Evolutionary conservation across 2,113 vertebrate species (phyloP), one percentile per base, ranked within the genome.

Genomic region (Setophaga kirtlandii): DNA sequence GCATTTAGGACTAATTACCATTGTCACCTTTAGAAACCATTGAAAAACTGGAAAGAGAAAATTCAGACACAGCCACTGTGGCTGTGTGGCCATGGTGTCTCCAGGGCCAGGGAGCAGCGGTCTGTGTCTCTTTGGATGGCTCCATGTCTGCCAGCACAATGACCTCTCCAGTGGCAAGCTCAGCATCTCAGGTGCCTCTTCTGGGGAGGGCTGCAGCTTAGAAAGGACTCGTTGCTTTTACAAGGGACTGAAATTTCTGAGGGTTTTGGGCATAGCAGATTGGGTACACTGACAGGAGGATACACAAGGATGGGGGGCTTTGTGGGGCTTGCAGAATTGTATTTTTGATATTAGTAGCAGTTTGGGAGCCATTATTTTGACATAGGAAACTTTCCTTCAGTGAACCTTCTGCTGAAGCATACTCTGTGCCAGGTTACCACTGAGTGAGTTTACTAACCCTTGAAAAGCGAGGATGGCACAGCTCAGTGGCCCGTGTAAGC

Each of bases 1-100:
- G 47, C 14, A n/a, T 73, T 94, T 91, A 74, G 63, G 79, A 69
- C 84, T 95, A 92, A 96, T 96, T 91, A 83, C n/a, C 18, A 3
- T 31, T 62, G 63, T 76, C 20, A 35, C 71, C 62, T 53, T 67
- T 79, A 91, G 69, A 94, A 70, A 73, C 42, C n/a, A 30, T 2
- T 64, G 83, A 56, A 73, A 89, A 79, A 85, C n/a, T 27, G 27
- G 30, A 83, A 96, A 44, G 65, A 77, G 82, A 81, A 83, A 62
- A 24, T 35, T 65, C 42, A 8, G 31, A 64, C 23, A 28, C 12
- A 5, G 11, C 27, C 14, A 5, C 4, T n/a, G 50, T 1, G 5
- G 24, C n/a, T 76, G 7, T 10, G 53, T 80, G 75, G 52, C 69
- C 85, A 13, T 25, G 37, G 33, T 3, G 21, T 71, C 33, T 55